Percentiles rank a stretch among this genome's conserved stretches.
Evolutionary conservation across 2,888 invertebrate genomes (phyloP).

Genomic region (Drosophila multiciliata): DNA sequence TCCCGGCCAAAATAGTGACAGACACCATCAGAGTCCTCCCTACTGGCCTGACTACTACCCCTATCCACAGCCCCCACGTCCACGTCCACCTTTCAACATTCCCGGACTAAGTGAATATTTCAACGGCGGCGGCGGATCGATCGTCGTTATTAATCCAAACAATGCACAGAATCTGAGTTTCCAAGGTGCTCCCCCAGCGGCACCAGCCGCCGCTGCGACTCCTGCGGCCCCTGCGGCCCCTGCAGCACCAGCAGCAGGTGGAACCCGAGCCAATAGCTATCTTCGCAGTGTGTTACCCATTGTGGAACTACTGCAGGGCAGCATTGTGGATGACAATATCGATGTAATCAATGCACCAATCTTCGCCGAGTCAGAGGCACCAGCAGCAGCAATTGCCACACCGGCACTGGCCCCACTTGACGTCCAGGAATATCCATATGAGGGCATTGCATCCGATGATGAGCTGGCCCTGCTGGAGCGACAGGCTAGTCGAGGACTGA

Average conservation of each 20-base stretch:
- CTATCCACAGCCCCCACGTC: neutral
- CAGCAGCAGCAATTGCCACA: neutral
- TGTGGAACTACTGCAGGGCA: slow-evolving; percentile 38
- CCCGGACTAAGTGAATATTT: slow-evolving; percentile 8
- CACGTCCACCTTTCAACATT: slow-evolving; percentile 12
- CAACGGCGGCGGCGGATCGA: slow-evolving; percentile 9
- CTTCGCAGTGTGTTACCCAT: slow-evolving; percentile 29
- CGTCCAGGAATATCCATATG: slow-evolving; percentile 28
- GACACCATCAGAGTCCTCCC: slow-evolving; percentile 25
- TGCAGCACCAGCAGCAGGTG: neutral
- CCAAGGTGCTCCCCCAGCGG: neutral
- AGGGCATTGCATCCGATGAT: slow-evolving; percentile 45
- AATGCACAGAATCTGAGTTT: slow-evolving; percentile 35
- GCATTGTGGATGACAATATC: slow-evolving; percentile 39
- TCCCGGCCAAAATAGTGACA: slow-evolving; percentile 22
- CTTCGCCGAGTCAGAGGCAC: slow-evolving; percentile 6
- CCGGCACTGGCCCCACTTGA: slow-evolving; percentile 1
- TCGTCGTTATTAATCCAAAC: slow-evolving; percentile 57
- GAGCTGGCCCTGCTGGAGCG: slow-evolving; percentile 58
- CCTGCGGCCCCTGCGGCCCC: no score
- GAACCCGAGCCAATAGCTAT: no score
- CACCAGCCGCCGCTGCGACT: neutral
- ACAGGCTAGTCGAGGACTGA: slow-evolving; percentile 53
- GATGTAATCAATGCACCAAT: slow-evolving; percentile 35
- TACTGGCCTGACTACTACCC: slow-evolving; percentile 36